These are phyloP conservation scores for rabbit (Oryctolagus cuniculus) DNA, from an alignment of 2,113 vertebrate species.

Conservation along the genomic window mOryCun1.1 NC_091443.1:48496501-48497000, in stretches of 20 bases:
- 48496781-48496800: neutral
- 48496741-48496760: slow-evolving; percentile 38
- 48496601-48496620: neutral
- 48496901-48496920: slow-evolving; percentile 43
- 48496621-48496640: slow-evolving; percentile 37
- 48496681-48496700: neutral
- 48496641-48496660: neutral
- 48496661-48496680: neutral
- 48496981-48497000: slow-evolving; percentile 62
- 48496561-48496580: slow-evolving; percentile 1
- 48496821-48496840: slow-evolving; percentile 59
- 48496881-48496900: neutral
- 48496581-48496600: neutral
- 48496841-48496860: slow-evolving; percentile 68
- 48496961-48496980: slow-evolving; percentile 77
- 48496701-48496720: neutral
- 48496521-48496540: neutral
- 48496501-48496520: neutral
- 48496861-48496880: slow-evolving; percentile 32
- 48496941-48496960: slow-evolving; percentile 69
- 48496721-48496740: neutral
- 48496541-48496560: neutral
- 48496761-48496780: slow-evolving; percentile 26
- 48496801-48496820: slow-evolving; percentile 42
- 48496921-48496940: slow-evolving; percentile 56